These are phyloP conservation scores for Sarcophaga rosellei DNA, from an alignment of 2,888 invertebrate genomes.

Conservation along the genomic window DNA sequence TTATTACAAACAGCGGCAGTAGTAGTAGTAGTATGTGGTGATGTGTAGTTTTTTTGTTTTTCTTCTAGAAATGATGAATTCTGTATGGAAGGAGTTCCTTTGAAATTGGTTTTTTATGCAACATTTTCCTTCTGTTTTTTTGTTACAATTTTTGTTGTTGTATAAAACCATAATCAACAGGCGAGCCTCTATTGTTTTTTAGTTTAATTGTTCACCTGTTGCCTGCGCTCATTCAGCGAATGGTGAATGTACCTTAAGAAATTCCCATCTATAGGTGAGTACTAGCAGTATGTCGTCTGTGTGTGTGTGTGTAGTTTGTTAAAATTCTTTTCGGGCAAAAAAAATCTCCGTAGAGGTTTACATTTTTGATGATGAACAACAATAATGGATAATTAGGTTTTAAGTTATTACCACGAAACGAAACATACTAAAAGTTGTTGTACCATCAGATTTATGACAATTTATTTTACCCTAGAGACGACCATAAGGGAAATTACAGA, in stretches of 20 bases:
- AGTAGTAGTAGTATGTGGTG: not conserved
- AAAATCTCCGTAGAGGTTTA: conserved; percentile 41
- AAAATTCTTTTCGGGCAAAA: conserved; percentile 47
- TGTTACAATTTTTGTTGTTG: conserved; percentile 16
- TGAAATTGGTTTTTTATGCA: conserved; percentile 60
- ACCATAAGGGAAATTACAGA: not conserved
- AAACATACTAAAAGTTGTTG: conserved; percentile 50
- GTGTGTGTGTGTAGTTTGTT: conserved; percentile 16
- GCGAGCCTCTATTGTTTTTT: conserved; percentile 34
- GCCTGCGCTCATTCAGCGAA: conserved; percentile 24
- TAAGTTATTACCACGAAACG: conserved; percentile 64
- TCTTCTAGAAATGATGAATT: not conserved
- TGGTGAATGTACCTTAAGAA: conserved; percentile 19
- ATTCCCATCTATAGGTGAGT: not conserved
- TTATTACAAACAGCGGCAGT: not conserved
- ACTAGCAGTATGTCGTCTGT: not conserved
- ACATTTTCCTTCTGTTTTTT: conserved; percentile 23
- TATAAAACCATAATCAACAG: conserved; percentile 36
- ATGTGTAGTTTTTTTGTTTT: conserved; percentile 26
- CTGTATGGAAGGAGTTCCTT: conserved; percentile 48
- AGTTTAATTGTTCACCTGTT: conserved; percentile 67
- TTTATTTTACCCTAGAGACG: conserved; percentile 8
- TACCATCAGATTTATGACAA: conserved; percentile 58
- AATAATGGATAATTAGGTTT: conserved; percentile 55
- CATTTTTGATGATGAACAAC: conserved; percentile 54